Conservation (phyloP, 35 echinoderm and acorn worm genomes). For the Lytechinus variegatus region DNA sequence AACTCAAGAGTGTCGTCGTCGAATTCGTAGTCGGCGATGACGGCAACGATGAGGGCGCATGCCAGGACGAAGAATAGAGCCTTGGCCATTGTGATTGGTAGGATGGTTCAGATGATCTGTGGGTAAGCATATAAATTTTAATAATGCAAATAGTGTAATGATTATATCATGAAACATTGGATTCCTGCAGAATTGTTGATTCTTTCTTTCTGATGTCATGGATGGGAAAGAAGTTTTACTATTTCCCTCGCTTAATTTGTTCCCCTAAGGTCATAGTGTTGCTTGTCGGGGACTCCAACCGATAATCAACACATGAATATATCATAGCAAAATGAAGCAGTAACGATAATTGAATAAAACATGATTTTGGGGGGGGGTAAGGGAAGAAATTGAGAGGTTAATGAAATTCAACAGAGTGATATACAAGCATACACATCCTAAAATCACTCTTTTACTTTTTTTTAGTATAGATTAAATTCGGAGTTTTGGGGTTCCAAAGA, state of each 20-base stretch:
- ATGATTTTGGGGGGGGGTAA: no score
- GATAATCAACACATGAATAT: no score
- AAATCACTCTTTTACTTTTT: no score
- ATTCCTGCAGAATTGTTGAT: background rate
- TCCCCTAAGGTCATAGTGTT: background rate
- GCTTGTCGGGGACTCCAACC: no score
- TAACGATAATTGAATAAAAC: no score
- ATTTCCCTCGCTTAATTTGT: background rate
- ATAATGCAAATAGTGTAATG: no score
- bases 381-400: no score
- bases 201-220: background rate
- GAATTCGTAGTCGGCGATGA: background rate
- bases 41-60: constrained; percentile 19
- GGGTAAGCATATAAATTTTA: background rate
- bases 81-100: constrained; percentile 22
- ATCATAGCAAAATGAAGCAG: no score
- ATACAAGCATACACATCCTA: no score
- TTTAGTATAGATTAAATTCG: no score
- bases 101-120: background rate
- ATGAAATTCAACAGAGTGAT: no score
- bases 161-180: background rate
- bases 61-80: constrained; percentile 50
- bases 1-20: background rate
- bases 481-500: no score
- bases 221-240: background rate